phyloP scores from a whole-genome alignment of 2,888 invertebrate species.

The Isotomurus palustris region DNA sequence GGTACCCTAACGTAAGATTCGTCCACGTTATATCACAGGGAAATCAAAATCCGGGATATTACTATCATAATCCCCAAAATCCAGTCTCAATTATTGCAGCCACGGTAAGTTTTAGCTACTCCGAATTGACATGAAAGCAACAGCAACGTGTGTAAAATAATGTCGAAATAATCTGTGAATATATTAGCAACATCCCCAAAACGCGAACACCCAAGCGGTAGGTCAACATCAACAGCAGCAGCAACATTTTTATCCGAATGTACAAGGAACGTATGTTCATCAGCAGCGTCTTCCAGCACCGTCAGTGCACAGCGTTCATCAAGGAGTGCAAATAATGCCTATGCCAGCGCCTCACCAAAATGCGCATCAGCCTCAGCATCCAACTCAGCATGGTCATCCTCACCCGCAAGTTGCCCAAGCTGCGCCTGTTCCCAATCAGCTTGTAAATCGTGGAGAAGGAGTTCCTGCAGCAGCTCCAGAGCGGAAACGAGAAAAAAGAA shows the following conservation, averaged over 20 bases:
- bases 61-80: too few species aligned
- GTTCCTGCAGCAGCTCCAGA: constrained; percentile 47
- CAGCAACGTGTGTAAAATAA: too few species aligned
- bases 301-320: constrained; percentile 26
- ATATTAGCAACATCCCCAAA: too few species aligned
- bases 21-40: too few species aligned
- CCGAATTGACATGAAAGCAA: too few species aligned
- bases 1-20: too few species aligned
- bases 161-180: too few species aligned
- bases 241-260: neutral
- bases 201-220: neutral
- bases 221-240: constrained; percentile 16
- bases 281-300: constrained; percentile 8
- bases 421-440: constrained; percentile 18
- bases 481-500: constrained; percentile 49
- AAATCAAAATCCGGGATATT: too few species aligned
- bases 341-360: constrained; percentile 17
- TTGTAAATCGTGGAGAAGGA: constrained; percentile 11
- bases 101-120: too few species aligned
- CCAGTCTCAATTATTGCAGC: too few species aligned
- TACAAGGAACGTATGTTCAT: constrained; percentile 5
- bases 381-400: constrained; percentile 24
- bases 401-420: constrained; percentile 30
- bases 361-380: constrained; percentile 25
- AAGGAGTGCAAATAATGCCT: constrained; percentile 27